These are phyloP conservation scores for Pseudochaenichthys georgianus DNA, from an alignment of 2,797 vertebrate species.

Conservation along the genomic window DNA sequence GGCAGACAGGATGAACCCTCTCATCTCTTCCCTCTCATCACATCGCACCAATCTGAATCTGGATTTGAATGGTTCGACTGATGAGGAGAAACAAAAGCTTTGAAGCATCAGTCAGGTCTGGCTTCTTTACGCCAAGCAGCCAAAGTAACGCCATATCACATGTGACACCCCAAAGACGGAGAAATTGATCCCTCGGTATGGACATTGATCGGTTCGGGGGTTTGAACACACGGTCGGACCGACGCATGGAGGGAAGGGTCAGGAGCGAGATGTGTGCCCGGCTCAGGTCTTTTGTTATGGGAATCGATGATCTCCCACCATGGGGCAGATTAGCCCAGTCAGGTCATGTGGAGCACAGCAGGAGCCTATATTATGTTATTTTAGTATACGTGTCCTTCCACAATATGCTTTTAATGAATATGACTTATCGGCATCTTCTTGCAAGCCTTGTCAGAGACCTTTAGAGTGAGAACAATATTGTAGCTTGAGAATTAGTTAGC, in stretches of 20 bases:
- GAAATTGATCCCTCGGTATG: slow-evolving; percentile 71
- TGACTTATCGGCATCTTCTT: background rate
- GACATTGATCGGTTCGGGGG: slow-evolving; percentile 72
- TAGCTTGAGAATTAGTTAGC: background rate
- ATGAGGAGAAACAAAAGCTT: slow-evolving; percentile 66
- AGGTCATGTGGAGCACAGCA: slow-evolving; percentile 53
- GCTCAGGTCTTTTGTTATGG: slow-evolving; percentile 68
- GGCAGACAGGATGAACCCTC: background rate
- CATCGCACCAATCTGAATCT: slow-evolving; percentile 44
- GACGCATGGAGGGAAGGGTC: slow-evolving; percentile 55
- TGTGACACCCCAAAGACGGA: slow-evolving; percentile 72
- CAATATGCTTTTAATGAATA: slow-evolving; percentile 5
- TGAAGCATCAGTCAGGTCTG: slow-evolving; percentile 56
- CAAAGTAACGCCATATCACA: slow-evolving; percentile 67
- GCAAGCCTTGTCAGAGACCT: background rate
- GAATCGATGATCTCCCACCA: slow-evolving; percentile 75
- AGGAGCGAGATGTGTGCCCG: slow-evolving; percentile 53
- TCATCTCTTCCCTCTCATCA: slow-evolving; percentile 46
- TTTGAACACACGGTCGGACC: slow-evolving; percentile 61
- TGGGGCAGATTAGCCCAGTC: slow-evolving; percentile 63
- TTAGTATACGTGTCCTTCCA: slow-evolving; percentile 29
- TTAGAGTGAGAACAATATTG: background rate
- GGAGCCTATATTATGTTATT: slow-evolving; percentile 19
- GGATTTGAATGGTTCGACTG: slow-evolving; percentile 58
- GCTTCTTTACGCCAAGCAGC: slow-evolving; percentile 41